Conservation (phyloP, 2,797 vertebrate genomes). For the Paratrypauchen microcephalus region DNA sequence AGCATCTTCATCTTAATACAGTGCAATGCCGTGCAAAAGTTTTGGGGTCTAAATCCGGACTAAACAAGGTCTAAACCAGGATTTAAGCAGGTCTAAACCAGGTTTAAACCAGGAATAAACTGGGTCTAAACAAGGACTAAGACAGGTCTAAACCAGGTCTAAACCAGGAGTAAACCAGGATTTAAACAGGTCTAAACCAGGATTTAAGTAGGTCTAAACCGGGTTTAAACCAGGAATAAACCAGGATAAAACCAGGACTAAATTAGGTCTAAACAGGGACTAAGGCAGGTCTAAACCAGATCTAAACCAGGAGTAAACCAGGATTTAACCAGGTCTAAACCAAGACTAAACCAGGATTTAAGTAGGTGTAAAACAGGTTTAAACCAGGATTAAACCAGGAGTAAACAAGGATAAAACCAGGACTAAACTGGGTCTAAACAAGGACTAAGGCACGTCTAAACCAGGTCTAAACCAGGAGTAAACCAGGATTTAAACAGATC, state of each 20-base stretch:
- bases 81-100: background rate
- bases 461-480: background rate
- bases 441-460: background rate
- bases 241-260: background rate
- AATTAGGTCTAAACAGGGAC: background rate
- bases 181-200: background rate
- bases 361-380: background rate
- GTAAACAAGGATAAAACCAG: too few relatives aligned
- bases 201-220: background rate
- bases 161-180: background rate
- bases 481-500: too few relatives aligned
- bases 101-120: background rate
- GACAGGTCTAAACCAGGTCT: background rate
- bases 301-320: background rate
- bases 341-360: background rate
- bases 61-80: background rate
- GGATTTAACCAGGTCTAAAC: background rate
- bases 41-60: background rate
- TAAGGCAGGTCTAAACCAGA: background rate
- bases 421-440: too few relatives aligned
- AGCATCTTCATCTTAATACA: constrained; percentile 3
- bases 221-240: background rate
- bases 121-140: background rate
- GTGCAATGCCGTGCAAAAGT: background rate
- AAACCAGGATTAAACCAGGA: background rate